Percentiles rank a stretch among this genome's conserved stretches.
Conservation (phyloP, 2,113 vertebrate genomes). For the Gavia stellata region DNA sequence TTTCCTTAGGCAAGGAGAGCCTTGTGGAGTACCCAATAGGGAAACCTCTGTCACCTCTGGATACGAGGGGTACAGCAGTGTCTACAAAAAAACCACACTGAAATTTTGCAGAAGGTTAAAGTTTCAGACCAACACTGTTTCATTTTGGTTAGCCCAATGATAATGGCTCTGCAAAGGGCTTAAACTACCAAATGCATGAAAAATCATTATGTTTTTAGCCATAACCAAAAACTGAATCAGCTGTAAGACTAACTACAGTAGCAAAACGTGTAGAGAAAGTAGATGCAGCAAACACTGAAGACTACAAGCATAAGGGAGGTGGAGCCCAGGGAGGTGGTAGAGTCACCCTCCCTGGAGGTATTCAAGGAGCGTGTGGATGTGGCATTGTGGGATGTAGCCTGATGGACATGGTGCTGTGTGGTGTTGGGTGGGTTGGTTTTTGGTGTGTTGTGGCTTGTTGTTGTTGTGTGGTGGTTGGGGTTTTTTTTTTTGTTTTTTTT, state of each 20-base stretch:
- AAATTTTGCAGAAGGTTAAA: not conserved
- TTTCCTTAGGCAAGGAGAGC: not conserved
- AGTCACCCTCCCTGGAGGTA: too few species aligned
- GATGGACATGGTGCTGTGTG: too few species aligned
- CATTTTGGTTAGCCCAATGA: not conserved
- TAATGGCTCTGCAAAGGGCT: not conserved
- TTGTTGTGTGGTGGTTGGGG: too few species aligned
- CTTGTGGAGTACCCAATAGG: rapidly evolving
- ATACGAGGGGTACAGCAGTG: not conserved
- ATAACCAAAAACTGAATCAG: not conserved
- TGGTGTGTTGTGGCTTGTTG: too few species aligned
- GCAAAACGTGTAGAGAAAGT: not conserved
- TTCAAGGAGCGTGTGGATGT: too few species aligned
- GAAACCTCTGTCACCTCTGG: not conserved
- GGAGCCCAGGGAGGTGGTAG: too few species aligned
- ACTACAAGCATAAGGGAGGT: not conserved
- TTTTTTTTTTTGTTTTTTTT: too few species aligned
- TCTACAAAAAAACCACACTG: not conserved
- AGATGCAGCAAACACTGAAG: not conserved
- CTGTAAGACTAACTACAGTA: not conserved
- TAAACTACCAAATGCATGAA: not conserved
- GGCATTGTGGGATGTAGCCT: too few species aligned
- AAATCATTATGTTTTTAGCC: not conserved
- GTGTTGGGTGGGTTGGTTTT: too few species aligned
- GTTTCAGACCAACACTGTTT: not conserved